phyloP scores from a whole-genome alignment of 2,888 invertebrate genomes.

The Limnephilus lunatus region DNA sequence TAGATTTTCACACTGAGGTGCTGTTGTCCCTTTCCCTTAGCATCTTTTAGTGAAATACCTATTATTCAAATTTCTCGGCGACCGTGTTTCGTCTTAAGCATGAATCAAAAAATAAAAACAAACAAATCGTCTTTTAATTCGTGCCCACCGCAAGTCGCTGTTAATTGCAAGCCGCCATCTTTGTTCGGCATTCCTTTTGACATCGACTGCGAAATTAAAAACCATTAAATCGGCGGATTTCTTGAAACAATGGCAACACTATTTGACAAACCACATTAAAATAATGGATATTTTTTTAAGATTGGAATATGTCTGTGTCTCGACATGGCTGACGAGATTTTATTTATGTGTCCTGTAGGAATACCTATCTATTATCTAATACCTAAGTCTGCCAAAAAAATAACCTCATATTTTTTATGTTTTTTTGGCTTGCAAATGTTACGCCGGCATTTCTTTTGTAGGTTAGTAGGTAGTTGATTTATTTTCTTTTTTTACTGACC shows the following conservation, averaged over 20 bases:
- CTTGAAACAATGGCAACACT: neutral
- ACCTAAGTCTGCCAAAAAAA: neutral
- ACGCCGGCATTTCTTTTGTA: neutral
- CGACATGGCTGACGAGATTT: neutral
- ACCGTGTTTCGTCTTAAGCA: too few species aligned
- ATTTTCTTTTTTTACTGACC: neutral
- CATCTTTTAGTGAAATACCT: too few species aligned
- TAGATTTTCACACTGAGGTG: too few species aligned
- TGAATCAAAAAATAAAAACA: too few species aligned
- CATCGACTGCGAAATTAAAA: neutral
- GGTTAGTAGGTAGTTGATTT: neutral
- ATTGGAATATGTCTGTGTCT: neutral
- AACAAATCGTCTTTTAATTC: too few species aligned
- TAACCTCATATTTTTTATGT: neutral
- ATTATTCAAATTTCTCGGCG: too few species aligned
- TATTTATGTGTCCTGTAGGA: neutral
- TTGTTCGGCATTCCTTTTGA: neutral
- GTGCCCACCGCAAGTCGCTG: neutral
- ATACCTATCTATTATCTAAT: neutral
- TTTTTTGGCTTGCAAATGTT: neutral
- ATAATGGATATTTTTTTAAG: neutral
- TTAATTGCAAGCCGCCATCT: neutral
- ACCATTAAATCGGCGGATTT: neutral
- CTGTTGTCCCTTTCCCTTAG: too few species aligned
- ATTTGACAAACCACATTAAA: neutral